phyloP scores from a whole-genome alignment of 2,888 invertebrate genomes.

The Cataglyphis altisquamis region DNA sequence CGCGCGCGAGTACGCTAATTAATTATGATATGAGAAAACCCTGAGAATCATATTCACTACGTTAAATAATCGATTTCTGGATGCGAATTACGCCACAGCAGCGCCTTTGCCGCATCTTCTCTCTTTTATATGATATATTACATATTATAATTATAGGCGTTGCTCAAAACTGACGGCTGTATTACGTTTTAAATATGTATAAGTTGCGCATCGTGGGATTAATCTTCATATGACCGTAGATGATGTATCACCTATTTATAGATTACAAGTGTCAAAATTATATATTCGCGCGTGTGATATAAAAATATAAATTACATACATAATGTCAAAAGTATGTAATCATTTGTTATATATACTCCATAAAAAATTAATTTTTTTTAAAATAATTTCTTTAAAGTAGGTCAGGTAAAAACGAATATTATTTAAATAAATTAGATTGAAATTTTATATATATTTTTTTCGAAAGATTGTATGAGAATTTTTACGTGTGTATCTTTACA shows the following conservation, averaged over 20 bases:
- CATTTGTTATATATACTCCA: background rate
- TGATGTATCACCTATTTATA: background rate
- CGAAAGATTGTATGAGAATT: background rate
- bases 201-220: background rate
- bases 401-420: background rate
- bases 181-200: background rate
- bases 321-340: background rate
- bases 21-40: constrained; percentile 65
- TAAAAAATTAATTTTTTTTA: background rate
- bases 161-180: background rate
- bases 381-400: background rate
- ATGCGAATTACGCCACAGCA: constrained; percentile 18
- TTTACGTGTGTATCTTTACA: background rate
- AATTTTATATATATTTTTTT: background rate
- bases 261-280: background rate
- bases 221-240: background rate
- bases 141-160: background rate
- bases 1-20: constrained; percentile 56
- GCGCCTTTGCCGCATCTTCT: background rate
- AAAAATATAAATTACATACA: background rate
- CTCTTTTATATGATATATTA: background rate
- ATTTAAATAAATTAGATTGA: background rate
- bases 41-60: constrained; percentile 58
- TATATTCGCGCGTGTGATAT: background rate
- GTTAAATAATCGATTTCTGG: constrained; percentile 23